These are phyloP conservation scores for Phengaris alcon DNA, from an alignment of 2,888 invertebrate species.

Conservation along the genomic window DNA sequence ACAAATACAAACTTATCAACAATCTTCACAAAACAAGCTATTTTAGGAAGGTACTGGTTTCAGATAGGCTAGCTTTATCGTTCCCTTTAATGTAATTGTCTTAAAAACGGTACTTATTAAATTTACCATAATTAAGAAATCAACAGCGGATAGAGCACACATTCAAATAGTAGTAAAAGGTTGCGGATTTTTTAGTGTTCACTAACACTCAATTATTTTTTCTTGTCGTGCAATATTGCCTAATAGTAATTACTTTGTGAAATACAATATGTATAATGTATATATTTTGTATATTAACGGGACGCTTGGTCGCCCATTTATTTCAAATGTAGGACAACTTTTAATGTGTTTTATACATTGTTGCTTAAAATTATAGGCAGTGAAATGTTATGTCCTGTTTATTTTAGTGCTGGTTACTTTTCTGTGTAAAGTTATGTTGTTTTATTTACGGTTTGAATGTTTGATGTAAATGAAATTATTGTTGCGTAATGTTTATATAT, in stretches of 20 bases:
- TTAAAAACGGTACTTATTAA: neutral
- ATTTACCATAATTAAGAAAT: no score
- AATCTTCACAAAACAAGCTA: neutral
- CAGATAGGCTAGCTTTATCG: neutral
- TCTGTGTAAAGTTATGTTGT: neutral
- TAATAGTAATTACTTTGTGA: no score
- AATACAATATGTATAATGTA: no score
- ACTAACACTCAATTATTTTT: no score
- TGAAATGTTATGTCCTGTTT: constrained; percentile 9
- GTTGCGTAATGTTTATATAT: constrained; percentile 22
- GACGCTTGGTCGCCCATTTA: neutral
- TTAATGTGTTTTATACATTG: neutral
- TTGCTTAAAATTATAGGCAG: constrained; percentile 9
- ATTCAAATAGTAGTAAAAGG: no score
- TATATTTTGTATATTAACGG: no score
- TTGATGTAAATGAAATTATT: constrained; percentile 10
- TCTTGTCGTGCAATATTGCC: no score
- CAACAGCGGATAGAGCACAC: no score
- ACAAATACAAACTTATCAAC: no score
- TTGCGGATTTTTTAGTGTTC: no score
- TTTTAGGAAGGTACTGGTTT: neutral
- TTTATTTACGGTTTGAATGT: constrained; percentile 8
- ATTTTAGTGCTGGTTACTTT: neutral
- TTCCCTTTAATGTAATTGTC: neutral
- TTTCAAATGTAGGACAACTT: neutral